Conservation (phyloP, 2,797 vertebrate species). For the Chiloscyllium punctatum region DNA sequence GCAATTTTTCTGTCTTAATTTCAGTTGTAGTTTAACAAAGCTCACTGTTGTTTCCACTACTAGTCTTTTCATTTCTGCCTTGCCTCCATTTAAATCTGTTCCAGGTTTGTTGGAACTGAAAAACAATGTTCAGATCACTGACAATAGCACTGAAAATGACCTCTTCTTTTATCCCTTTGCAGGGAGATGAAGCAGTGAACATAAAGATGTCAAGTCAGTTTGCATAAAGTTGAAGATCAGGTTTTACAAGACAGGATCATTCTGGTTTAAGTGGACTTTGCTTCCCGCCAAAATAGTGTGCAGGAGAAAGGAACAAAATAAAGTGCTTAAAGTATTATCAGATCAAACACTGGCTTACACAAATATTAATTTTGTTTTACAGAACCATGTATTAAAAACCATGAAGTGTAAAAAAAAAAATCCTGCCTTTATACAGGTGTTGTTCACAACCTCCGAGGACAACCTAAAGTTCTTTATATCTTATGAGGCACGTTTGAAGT, state of each 20-base stretch:
- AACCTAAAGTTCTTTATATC: not conserved
- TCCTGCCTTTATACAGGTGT: not conserved
- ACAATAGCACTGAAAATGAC: conserved; percentile 26
- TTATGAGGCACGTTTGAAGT: not conserved
- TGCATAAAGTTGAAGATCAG: conserved; percentile 21
- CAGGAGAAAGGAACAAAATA: not conserved
- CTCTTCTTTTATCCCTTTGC: conserved; percentile 1
- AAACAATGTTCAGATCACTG: conserved; percentile 12
- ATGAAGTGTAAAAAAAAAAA: not conserved
- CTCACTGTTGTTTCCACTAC: conserved; percentile 41
- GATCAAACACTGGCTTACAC: not conserved
- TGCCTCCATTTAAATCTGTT: conserved; percentile 27
- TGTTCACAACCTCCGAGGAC: not conserved
- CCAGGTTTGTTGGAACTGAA: conserved; percentile 12
- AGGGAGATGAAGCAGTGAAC: conserved; percentile 8
- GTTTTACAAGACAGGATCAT: not conserved
- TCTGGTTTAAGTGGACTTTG: conserved; percentile 8
- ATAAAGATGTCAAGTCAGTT: not conserved
- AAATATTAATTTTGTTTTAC: not conserved
- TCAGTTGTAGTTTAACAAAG: conserved; percentile 45
- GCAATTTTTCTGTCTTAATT: conserved; percentile 52
- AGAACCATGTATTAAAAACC: not conserved
- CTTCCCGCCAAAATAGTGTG: conserved; percentile 6
- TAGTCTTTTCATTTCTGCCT: not conserved
- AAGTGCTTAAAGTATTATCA: not conserved